These are phyloP conservation scores for Phrynosoma blainvillii DNA, from an alignment of 2,113 vertebrate species.

Conservation along the genomic window DNA sequence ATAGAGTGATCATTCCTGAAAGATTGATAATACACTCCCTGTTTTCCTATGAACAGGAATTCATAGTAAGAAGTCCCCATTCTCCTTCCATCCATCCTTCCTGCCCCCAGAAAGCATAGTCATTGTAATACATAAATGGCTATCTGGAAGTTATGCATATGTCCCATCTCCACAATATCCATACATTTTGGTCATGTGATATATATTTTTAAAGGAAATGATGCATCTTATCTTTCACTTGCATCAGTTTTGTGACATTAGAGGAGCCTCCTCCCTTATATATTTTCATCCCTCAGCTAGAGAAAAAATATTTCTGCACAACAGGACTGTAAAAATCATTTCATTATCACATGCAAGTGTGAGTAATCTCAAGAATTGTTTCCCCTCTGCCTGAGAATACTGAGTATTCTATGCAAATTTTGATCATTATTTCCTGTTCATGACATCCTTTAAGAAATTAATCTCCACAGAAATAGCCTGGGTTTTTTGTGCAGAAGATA, in stretches of 20 bases:
- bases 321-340: neutral
- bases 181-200: neutral
- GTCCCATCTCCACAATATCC: too few relatives aligned
- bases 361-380: neutral
- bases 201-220: neutral
- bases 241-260: neutral
- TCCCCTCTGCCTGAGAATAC: too few relatives aligned
- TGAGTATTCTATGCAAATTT: too few relatives aligned
- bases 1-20: neutral
- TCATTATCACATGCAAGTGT: neutral
- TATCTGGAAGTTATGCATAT: too few relatives aligned
- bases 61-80: neutral
- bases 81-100: neutral
- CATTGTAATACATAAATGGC: neutral
- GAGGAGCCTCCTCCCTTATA: neutral
- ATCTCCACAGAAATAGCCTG: too few relatives aligned
- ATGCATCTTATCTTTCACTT: neutral
- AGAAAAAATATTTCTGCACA: neutral
- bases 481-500: too few relatives aligned
- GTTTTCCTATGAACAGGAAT: neutral
- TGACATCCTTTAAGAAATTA: too few relatives aligned
- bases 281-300: neutral
- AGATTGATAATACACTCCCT: neutral
- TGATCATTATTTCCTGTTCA: too few relatives aligned
- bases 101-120: neutral